Percentiles rank a stretch among this genome's conserved stretches.
Conservation (phyloP, 1,140 invertebrate species). For the Tetragonula clypearis region DNA sequence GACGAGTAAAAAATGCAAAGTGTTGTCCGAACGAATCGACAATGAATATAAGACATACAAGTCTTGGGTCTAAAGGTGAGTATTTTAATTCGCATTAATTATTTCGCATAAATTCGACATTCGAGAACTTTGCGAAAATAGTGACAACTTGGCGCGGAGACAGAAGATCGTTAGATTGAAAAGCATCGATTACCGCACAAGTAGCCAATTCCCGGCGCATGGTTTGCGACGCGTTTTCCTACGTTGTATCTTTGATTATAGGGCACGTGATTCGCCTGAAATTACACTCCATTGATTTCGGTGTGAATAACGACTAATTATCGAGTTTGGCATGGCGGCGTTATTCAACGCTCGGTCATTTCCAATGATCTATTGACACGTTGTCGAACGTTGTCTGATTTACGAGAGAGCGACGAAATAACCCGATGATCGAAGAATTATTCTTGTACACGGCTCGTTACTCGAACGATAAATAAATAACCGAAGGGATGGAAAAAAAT, state of each 20-base stretch:
- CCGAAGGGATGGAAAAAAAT: neutral
- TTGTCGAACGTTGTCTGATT: neutral
- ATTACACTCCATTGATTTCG: conserved; percentile 42
- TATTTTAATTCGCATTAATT: neutral
- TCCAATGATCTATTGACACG: conserved; percentile 1
- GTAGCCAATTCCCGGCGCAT: neutral
- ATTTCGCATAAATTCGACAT: neutral
- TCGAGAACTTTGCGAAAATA: neutral
- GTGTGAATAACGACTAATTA: conserved; percentile 35
- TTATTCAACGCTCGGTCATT: neutral
- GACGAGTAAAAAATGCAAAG: neutral
- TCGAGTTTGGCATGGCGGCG: neutral
- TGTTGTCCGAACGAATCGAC: too few species aligned
- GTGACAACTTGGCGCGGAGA: neutral
- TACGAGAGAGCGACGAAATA: neutral
- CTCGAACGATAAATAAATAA: neutral
- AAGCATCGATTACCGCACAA: neutral
- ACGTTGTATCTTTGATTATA: conserved; percentile 28
- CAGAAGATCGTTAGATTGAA: too few species aligned
- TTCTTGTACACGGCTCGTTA: neutral
- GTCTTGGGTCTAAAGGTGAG: too few species aligned
- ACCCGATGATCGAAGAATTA: neutral
- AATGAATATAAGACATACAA: too few species aligned
- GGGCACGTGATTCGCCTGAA: conserved; percentile 28
- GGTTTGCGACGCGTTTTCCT: neutral